A percentile compares a stretch with the other conserved stretches of the same genome.
phyloP scores from a whole-genome alignment of 2,888 invertebrate genomes.

The Bimastos eiseni region DNA sequence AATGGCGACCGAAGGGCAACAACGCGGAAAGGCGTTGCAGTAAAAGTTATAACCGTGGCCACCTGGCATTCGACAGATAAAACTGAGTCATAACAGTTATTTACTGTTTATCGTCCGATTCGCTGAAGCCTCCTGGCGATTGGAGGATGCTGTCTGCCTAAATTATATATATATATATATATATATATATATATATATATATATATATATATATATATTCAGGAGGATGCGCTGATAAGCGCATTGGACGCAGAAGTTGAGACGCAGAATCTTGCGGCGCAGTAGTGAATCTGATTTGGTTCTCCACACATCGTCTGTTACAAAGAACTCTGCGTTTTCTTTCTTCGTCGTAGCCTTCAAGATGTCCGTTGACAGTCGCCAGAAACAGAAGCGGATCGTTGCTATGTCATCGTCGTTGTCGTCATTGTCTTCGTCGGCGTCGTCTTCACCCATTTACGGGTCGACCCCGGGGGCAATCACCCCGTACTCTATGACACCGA shows the following conservation, averaged over 20 bases:
- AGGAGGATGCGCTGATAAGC: neutral
- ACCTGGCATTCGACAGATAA: neutral
- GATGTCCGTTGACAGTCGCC: neutral
- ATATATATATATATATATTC: neutral
- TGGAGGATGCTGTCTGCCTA: neutral
- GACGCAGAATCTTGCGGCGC: neutral
- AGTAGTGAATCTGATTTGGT: neutral
- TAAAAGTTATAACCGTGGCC: no score
- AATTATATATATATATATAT: neutral
- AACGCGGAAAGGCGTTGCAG: no score
- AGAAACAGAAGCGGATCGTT: neutral
- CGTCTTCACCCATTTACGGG: neutral
- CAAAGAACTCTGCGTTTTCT: neutral
- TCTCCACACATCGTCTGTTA: neutral
- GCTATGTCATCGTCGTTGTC: neutral
- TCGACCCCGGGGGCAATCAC: neutral
- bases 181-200: neutral
- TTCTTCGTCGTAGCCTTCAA: neutral
- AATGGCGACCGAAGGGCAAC: no score
- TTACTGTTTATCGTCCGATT: neutral
- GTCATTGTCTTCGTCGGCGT: neutral
- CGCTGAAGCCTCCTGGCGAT: neutral
- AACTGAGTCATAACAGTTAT: neutral
- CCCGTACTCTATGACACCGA: neutral
- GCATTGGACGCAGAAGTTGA: neutral